These are phyloP conservation scores for Lycaena phlaeas DNA, from an alignment of 2,888 invertebrate species.

Conservation along the genomic window DNA sequence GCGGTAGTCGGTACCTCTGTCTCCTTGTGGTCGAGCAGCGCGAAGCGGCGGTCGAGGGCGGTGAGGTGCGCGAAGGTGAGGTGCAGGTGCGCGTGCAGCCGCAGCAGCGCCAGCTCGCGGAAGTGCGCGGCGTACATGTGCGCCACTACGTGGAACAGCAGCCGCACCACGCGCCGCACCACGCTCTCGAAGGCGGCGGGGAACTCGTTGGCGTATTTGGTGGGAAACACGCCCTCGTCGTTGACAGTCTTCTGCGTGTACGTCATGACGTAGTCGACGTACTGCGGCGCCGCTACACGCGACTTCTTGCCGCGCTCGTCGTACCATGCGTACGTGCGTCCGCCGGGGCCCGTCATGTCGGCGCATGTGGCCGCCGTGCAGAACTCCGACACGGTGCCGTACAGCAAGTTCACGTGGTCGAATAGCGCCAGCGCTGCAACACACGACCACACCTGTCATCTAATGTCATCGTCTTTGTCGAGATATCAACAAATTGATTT, in stretches of 20 bases:
- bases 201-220: constrained; percentile 97
- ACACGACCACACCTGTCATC: constrained; percentile 11
- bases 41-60: constrained; percentile 86
- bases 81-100: constrained; percentile 96
- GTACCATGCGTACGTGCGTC: constrained; percentile 97
- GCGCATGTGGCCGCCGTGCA: constrained; percentile 97
- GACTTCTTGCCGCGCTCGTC: constrained; percentile 99
- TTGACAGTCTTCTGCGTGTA: constrained; percentile 97
- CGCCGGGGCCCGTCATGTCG: constrained; percentile 97
- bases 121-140: constrained; percentile 99
- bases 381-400: constrained; percentile 98
- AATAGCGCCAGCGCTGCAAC: constrained; percentile 94
- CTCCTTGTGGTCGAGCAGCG: constrained; percentile 95
- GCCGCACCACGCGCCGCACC: constrained; percentile 95
- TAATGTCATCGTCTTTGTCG: not conserved
- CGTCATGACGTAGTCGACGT: constrained; percentile 99
- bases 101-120: constrained; percentile 93
- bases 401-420: constrained; percentile 98
- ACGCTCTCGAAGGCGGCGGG: constrained; percentile 94
- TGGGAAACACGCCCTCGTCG: constrained; percentile 97
- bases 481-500: too few relatives aligned
- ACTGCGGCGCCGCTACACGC: constrained; percentile 97
- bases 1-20: constrained; percentile 79
- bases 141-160: constrained; percentile 98
- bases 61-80: constrained; percentile 97